phyloP scores from a whole-genome alignment of 2,113 vertebrate species.

The Archocentrus centrarchus region DNA sequence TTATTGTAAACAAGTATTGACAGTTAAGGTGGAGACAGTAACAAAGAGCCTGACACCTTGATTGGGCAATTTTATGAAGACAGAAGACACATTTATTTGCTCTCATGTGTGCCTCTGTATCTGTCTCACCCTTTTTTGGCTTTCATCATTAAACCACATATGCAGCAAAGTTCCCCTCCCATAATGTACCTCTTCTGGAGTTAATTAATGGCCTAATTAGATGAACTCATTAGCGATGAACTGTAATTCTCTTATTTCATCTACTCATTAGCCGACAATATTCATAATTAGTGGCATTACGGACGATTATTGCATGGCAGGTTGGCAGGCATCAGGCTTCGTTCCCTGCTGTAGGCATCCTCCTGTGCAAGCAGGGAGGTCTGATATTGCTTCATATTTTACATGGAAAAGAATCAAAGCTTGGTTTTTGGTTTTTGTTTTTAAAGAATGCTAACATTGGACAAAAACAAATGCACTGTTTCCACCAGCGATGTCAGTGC shows the following conservation, averaged over 20 bases:
- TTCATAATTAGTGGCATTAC: constrained; percentile 74
- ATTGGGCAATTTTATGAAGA: constrained; percentile 6
- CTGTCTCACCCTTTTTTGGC: constrained; percentile 18
- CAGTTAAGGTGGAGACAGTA: constrained; percentile 6
- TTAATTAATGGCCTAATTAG: constrained; percentile 77
- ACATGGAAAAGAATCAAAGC: constrained; percentile 25
- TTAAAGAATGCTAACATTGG: not conserved
- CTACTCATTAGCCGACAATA: constrained; percentile 73
- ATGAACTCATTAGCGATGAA: constrained; percentile 70
- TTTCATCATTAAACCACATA: constrained; percentile 50
- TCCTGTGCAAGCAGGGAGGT: constrained; percentile 26
- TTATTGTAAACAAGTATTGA: constrained; percentile 42
- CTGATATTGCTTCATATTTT: constrained; percentile 37
- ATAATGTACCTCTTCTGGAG: constrained; percentile 53
- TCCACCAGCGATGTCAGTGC: constrained; percentile 2
- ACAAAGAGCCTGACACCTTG: not conserved
- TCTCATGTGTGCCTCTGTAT: not conserved
- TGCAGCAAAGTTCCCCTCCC: constrained; percentile 46
- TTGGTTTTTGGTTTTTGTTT: not conserved
- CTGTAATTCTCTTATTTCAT: constrained; percentile 73
- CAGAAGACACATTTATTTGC: not conserved
- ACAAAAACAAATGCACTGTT: not conserved
- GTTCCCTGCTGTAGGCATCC: constrained; percentile 27
- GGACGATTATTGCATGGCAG: constrained; percentile 53
- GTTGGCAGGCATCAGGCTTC: constrained; percentile 26